Evolutionary conservation across 2,113 vertebrate species (phyloP).

Genomic region (Excalfactoria chinensis): DNA sequence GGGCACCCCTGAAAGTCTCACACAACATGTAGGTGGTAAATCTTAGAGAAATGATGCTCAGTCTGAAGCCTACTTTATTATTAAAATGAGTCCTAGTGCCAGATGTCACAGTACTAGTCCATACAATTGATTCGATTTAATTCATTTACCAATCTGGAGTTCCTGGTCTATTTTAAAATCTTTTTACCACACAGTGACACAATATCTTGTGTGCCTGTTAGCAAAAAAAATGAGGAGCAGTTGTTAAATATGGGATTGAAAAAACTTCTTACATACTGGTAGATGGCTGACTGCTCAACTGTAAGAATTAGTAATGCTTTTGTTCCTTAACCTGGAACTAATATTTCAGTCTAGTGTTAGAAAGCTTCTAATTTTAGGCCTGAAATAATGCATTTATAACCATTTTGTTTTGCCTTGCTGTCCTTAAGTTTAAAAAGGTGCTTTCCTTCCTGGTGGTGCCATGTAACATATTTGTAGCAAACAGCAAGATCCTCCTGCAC

Average conservation of each 20-base stretch:
- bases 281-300: not conserved
- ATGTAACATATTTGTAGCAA: not conserved
- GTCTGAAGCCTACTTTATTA: not conserved
- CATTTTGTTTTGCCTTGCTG: not conserved
- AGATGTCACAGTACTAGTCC: not conserved
- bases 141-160: not conserved
- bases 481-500: not conserved
- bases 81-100: not conserved
- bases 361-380: not conserved
- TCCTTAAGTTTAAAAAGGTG: not conserved
- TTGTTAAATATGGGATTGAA: not conserved
- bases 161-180: not conserved
- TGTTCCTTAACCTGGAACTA: not conserved
- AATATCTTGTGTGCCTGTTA: not conserved
- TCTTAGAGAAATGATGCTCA: not conserved
- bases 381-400: not conserved
- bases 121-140: not conserved
- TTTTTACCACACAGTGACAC: not conserved
- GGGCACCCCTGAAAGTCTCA: not conserved
- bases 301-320: not conserved
- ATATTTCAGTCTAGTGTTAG: not conserved
- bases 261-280: not conserved
- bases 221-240: not conserved
- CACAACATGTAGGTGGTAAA: not conserved
- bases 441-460: not conserved